Conservation (phyloP, 2,888 invertebrate species). For the Hesperia comma region DNA sequence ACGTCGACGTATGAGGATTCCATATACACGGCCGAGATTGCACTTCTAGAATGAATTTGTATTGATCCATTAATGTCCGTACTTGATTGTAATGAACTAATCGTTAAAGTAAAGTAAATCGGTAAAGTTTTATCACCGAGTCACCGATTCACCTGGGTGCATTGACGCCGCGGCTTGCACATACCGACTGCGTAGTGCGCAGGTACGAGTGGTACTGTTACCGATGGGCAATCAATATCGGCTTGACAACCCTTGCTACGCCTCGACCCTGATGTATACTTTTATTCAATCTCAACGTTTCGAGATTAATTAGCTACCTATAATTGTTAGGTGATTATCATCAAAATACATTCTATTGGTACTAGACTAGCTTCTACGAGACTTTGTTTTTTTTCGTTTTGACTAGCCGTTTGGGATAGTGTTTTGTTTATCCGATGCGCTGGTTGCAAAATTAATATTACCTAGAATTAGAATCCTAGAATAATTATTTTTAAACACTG, state of each 20-base stretch:
- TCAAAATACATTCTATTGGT: too few species aligned
- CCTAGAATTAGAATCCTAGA: too few species aligned
- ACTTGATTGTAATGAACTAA: neutral
- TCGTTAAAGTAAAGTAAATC: too few species aligned
- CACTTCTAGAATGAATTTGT: slow-evolving; percentile 22
- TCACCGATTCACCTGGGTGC: neutral
- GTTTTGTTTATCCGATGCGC: too few species aligned
- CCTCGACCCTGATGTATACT: neutral
- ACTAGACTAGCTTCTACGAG: too few species aligned
- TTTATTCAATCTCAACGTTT: too few species aligned
- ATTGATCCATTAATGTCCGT: slow-evolving; percentile 13
- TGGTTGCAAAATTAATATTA: too few species aligned
- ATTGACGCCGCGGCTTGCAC: neutral
- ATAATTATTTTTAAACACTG: too few species aligned
- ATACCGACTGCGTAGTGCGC: neutral
- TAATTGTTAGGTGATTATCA: too few species aligned
- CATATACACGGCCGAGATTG: slow-evolving; percentile 15
- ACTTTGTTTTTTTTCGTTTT: too few species aligned
- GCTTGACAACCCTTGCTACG: neutral
- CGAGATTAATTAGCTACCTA: too few species aligned
- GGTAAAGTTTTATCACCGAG: neutral
- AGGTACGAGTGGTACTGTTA: neutral
- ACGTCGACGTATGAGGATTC: slow-evolving; percentile 2
- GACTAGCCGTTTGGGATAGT: too few species aligned
- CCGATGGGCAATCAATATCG: neutral